Percentiles rank a stretch among this genome's conserved stretches.
Conservation (phyloP, 1,140 invertebrate genomes). For the Mamestra configurata region DNA sequence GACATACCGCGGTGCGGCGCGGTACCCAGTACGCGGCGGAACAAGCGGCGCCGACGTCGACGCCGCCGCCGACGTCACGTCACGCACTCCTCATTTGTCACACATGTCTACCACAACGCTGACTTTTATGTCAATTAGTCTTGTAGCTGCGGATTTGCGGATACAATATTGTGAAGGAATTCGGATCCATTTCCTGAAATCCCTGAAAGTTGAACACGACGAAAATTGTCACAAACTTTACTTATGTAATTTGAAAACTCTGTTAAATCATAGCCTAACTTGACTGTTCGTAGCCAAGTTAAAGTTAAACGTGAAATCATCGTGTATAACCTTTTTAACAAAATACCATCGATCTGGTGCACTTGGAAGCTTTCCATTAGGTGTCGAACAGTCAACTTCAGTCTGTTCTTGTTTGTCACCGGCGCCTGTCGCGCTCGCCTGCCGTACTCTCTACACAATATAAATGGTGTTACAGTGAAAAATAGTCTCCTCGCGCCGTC, state of each 20-base stretch:
- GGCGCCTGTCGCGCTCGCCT: constrained; percentile 64
- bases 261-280: not conserved
- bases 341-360: constrained; percentile 61
- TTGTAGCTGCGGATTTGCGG: constrained; percentile 1
- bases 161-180: not conserved
- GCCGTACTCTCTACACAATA: constrained; percentile 62
- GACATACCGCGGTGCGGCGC: constrained; percentile 8
- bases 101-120: constrained; percentile 22
- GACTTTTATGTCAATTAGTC: constrained; percentile 25
- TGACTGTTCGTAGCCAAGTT: not conserved
- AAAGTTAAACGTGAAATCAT: constrained; percentile 4
- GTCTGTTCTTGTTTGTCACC: constrained; percentile 76
- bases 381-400: constrained; percentile 75
- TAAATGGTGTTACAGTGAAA: constrained; percentile 69
- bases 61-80: constrained; percentile 52
- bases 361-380: constrained; percentile 79
- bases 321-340: not conserved
- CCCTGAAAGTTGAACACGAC: not conserved
- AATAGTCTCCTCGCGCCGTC: constrained; percentile 60
- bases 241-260: not conserved
- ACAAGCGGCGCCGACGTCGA: constrained; percentile 25
- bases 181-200: not conserved
- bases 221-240: not conserved
- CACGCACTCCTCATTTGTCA: constrained; percentile 75
- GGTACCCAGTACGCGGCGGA: constrained; percentile 43